phyloP scores from a whole-genome alignment of 1,140 invertebrate genomes.

The Laupala kohalensis region DNA sequence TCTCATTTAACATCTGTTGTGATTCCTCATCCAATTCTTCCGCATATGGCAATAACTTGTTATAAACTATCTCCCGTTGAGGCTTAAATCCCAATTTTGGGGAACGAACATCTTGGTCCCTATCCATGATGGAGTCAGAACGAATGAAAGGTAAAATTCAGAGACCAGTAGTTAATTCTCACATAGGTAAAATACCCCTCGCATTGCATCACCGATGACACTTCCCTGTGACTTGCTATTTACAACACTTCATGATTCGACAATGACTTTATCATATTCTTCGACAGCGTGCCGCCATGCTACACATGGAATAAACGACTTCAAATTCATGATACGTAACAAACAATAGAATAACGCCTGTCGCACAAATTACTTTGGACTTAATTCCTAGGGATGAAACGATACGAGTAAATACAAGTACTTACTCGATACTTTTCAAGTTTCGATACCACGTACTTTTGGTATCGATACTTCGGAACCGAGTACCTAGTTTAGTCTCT shows the following conservation, averaged over 20 bases:
- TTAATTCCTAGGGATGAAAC: too few relatives aligned
- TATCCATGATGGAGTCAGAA: not conserved
- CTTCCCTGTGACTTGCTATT: not conserved
- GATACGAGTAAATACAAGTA: too few relatives aligned
- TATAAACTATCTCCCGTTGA: slow-evolving; percentile 50
- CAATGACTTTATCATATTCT: not conserved
- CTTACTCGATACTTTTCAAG: too few relatives aligned
- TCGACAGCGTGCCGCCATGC: not conserved
- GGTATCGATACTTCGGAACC: too few relatives aligned
- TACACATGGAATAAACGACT: not conserved
- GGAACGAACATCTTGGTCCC: slow-evolving; percentile 2
- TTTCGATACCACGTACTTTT: too few relatives aligned
- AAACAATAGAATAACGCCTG: too few relatives aligned
- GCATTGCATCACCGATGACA: not conserved
- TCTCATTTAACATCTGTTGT: slow-evolving; percentile 38
- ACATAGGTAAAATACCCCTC: not conserved
- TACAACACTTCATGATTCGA: not conserved
- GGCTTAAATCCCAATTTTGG: slow-evolving; percentile 23
- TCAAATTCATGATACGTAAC: too few relatives aligned
- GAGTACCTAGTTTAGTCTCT: too few relatives aligned
- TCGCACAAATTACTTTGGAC: too few relatives aligned
- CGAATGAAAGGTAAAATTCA: not conserved
- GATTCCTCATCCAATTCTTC: slow-evolving; percentile 50
- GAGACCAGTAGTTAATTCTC: not conserved
- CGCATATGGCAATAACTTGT: slow-evolving; percentile 52